Evolutionary conservation across 1,140 invertebrate genomes (phyloP).

Genomic region (Cotesia typhae): DNA sequence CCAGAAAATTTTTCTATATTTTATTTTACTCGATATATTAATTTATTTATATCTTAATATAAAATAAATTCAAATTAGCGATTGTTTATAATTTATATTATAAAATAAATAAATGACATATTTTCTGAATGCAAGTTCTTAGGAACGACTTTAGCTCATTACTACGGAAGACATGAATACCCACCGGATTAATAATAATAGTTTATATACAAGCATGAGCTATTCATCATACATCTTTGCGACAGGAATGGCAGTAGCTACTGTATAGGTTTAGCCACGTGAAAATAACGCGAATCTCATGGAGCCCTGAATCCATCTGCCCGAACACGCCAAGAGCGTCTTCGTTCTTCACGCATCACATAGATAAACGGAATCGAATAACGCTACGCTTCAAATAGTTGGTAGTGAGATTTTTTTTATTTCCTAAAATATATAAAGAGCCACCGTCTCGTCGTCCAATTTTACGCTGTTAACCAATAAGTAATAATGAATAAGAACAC

Average conservation of each 20-base stretch:
- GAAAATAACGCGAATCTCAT: conserved; percentile 40
- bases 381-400: conserved; percentile 34
- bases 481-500: conserved; percentile 9
- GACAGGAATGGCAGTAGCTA: neutral
- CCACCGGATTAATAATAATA: neutral
- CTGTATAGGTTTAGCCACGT: conserved; percentile 36
- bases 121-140: no score
- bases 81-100: no score
- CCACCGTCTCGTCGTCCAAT: neutral
- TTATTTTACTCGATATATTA: no score
- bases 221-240: conserved; percentile 6
- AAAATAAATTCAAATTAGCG: no score
- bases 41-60: no score
- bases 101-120: no score
- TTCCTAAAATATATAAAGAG: conserved; percentile 27
- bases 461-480: conserved; percentile 8
- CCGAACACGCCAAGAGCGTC: conserved; percentile 26
- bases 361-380: conserved; percentile 39
- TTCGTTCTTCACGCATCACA: conserved; percentile 32
- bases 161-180: conserved; percentile 5
- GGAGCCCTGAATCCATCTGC: conserved; percentile 41
- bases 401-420: conserved; percentile 21
- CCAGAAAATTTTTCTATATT: no score
- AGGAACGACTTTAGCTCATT: no score
- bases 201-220: conserved; percentile 17